phyloP scores from a whole-genome alignment of 2,113 vertebrate genomes.

The Sebastes fasciatus region DNA sequence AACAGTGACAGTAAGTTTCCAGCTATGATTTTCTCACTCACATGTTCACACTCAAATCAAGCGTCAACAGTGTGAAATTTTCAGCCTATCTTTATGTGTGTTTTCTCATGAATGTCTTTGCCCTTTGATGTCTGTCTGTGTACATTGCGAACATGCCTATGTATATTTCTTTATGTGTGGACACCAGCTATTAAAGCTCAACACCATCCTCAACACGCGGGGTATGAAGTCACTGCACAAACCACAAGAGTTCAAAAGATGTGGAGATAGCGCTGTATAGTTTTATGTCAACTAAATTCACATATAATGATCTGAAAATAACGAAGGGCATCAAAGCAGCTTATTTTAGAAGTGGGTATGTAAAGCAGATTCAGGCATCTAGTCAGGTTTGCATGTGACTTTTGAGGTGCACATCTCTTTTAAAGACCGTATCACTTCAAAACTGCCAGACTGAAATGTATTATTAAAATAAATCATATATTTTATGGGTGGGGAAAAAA shows the following conservation, averaged over 20 bases:
- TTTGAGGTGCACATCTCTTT: neutral
- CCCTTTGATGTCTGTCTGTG: conserved; percentile 2
- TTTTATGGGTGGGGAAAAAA: neutral
- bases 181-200: conserved; percentile 9
- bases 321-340: neutral
- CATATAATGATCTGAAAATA: neutral
- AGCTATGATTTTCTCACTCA: neutral
- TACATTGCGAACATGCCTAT: too few species aligned
- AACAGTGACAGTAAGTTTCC: neutral
- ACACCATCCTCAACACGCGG: neutral
- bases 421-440: too few species aligned
- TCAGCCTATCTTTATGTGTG: neutral
- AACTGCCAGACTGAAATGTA: too few species aligned
- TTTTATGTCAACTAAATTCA: neutral
- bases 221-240: neutral
- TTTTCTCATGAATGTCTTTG: neutral
- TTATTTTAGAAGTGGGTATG: neutral
- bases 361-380: neutral
- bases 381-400: neutral
- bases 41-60: neutral
- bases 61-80: neutral
- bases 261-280: neutral
- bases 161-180: neutral
- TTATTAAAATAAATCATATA: neutral
- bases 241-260: neutral